Percentiles rank a stretch among this genome's conserved stretches.
phyloP scores from a whole-genome alignment of 2,888 invertebrate species.

The Drosophila neotestacea region DNA sequence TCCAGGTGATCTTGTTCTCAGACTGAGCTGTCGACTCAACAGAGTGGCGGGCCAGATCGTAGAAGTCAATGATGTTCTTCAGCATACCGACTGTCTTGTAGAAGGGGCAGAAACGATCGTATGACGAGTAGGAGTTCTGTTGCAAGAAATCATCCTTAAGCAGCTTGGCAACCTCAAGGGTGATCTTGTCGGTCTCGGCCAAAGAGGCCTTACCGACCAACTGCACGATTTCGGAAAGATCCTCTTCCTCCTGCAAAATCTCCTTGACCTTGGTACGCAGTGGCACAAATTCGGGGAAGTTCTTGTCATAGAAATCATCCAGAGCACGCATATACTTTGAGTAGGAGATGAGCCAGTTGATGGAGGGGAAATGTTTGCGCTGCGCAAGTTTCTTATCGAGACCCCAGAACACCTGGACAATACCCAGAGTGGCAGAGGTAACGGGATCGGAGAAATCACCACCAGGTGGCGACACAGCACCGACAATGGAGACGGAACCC shows the following conservation, averaged over 20 bases:
- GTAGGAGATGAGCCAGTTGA: constrained; percentile 99
- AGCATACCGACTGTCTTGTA: constrained; percentile 99
- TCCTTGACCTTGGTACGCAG: constrained; percentile 97
- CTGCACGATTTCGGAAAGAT: constrained; percentile 99
- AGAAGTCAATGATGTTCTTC: constrained; percentile 98
- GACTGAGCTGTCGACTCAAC: constrained; percentile 99
- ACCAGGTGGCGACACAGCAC: constrained; percentile 99
- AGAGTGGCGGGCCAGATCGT: constrained; percentile 98
- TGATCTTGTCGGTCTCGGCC: constrained; percentile 99
- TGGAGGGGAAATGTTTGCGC: constrained; percentile 99
- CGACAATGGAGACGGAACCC: constrained; percentile 99
- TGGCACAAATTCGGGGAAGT: constrained; percentile 98
- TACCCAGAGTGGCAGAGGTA: constrained; percentile 98
- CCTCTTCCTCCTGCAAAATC: constrained; percentile 99
- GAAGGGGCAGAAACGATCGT: constrained; percentile 99
- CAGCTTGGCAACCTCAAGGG: constrained; percentile 98
- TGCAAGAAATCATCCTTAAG: constrained; percentile 99
- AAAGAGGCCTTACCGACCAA: constrained; percentile 99
- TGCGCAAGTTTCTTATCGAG: constrained; percentile 99
- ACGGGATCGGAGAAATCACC: constrained; percentile 99
- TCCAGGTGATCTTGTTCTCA: constrained; percentile 99
- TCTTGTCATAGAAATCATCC: constrained; percentile 99
- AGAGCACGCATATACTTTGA: constrained; percentile 99
- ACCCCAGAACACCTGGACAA: constrained; percentile 99
- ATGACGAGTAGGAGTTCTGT: constrained; percentile 98